A percentile compares a stretch with the other conserved stretches of the same genome.
Evolutionary conservation across 2,888 invertebrate species (phyloP).

Genomic region (Euphydryas editha): DNA sequence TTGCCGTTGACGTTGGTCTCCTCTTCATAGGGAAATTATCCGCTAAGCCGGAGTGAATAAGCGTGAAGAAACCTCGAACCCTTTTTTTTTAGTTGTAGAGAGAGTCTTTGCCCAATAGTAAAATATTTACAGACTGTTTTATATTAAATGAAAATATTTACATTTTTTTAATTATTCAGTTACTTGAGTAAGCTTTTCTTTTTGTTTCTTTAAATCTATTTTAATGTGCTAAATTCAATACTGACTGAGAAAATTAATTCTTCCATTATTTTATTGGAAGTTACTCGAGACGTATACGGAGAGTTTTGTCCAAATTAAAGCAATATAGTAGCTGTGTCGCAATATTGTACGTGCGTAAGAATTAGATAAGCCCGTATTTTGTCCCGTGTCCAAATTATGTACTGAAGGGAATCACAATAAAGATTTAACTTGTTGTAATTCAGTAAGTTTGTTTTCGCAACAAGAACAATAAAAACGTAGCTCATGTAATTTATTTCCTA

Average conservation of each 20-base stretch:
- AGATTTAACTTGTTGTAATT: constrained; percentile 4
- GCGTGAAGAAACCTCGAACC: too few relatives aligned
- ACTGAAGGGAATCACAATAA: constrained; percentile 15
- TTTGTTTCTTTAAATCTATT: too few relatives aligned
- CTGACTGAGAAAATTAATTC: constrained; percentile 44
- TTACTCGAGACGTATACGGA: constrained; percentile 46
- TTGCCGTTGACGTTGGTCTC: too few relatives aligned
- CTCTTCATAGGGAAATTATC: too few relatives aligned
- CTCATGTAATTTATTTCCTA: not conserved
- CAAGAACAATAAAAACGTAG: not conserved
- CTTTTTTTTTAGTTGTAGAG: too few relatives aligned
- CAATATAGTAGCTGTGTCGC: constrained; percentile 43
- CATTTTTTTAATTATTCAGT: too few relatives aligned
- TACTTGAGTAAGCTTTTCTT: too few relatives aligned
- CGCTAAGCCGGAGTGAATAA: too few relatives aligned
- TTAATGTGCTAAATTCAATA: constrained; percentile 42
- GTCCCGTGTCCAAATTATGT: constrained; percentile 36
- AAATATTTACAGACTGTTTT: too few relatives aligned
- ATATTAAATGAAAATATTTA: too few relatives aligned
- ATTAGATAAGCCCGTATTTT: constrained; percentile 35
- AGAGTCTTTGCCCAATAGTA: too few relatives aligned
- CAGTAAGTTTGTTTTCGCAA: not conserved
- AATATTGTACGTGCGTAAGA: constrained; percentile 44
- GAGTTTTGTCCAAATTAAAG: constrained; percentile 43
- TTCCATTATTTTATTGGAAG: constrained; percentile 38